phyloP scores from a whole-genome alignment of 2,113 vertebrate species.

The Notiomystis cincta region DNA sequence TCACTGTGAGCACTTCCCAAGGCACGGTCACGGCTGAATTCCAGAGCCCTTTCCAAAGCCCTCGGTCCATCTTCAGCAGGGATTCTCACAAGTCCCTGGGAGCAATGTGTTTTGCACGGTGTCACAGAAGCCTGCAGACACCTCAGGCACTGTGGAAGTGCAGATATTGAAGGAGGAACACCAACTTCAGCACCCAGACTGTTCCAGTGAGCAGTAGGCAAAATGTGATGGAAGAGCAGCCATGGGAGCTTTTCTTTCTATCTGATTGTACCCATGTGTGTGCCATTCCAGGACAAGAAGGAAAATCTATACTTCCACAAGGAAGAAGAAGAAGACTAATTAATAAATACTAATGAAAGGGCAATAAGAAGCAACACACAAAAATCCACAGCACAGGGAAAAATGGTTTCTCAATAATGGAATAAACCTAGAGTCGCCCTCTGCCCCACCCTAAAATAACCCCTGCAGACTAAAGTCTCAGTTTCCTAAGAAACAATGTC shows the following conservation, averaged over 20 bases:
- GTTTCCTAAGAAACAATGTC: slow-evolving; percentile 1
- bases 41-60: background rate
- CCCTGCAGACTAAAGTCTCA: background rate
- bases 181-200: background rate
- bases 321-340: background rate
- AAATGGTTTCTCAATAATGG: background rate
- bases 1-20: background rate
- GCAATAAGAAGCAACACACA: background rate
- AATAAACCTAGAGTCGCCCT: background rate
- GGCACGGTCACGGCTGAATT: background rate
- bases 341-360: background rate
- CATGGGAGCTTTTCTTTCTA: rapidly evolving
- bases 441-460: background rate
- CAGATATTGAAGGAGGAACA: background rate
- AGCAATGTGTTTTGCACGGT: rapidly evolving
- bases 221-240: background rate
- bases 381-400: background rate
- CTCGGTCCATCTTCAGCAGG: background rate
- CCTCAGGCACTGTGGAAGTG: background rate
- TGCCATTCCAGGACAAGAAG: background rate
- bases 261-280: background rate
- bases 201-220: background rate
- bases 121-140: background rate
- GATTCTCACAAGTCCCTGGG: background rate
- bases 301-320: background rate